phyloP scores from a whole-genome alignment of 2,888 invertebrate genomes.

The Halictus ligatus region DNA sequence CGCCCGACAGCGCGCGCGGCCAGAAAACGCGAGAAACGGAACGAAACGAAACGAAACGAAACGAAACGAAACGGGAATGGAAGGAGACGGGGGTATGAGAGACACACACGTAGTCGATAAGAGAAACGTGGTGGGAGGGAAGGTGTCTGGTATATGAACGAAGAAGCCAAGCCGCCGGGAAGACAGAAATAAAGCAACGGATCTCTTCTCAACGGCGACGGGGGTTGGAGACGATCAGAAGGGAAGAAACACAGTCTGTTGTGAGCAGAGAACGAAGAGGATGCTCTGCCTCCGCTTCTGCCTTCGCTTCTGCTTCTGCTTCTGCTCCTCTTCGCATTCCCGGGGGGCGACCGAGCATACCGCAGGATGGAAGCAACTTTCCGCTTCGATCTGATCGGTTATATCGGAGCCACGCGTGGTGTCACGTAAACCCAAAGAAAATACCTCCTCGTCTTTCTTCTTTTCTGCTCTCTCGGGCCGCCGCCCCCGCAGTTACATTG shows the following conservation, averaged over 20 bases:
- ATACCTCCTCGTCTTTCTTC: conserved; percentile 73
- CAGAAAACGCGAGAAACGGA: conserved; percentile 25
- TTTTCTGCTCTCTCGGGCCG: conserved; percentile 50
- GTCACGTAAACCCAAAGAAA: conserved; percentile 80
- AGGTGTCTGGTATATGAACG: conserved; percentile 58
- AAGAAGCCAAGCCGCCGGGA: conserved; percentile 25
- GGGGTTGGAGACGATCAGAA: not conserved
- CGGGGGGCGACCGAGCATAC: conserved; percentile 76
- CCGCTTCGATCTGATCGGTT: conserved; percentile 77
- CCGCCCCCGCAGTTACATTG: conserved; percentile 43
- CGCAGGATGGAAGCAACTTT: conserved; percentile 76
- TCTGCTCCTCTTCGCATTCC: conserved; percentile 72
- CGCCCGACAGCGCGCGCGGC: conserved; percentile 44
- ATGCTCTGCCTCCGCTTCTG: not conserved
- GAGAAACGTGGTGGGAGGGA: conserved; percentile 20
- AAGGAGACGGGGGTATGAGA: conserved; percentile 26
- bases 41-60: conserved; percentile 24
- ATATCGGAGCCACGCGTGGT: conserved; percentile 73
- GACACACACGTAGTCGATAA: conserved; percentile 37
- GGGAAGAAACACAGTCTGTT: conserved; percentile 55
- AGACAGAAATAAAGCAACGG: conserved; percentile 48
- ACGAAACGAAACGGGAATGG: not conserved
- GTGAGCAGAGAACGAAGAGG: conserved; percentile 59
- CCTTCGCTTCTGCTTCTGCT: not conserved
- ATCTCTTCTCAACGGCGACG: not conserved